Evolutionary conservation across 2,888 invertebrate species (phyloP).

Genomic region (Synanthedon myopaeformis): DNA sequence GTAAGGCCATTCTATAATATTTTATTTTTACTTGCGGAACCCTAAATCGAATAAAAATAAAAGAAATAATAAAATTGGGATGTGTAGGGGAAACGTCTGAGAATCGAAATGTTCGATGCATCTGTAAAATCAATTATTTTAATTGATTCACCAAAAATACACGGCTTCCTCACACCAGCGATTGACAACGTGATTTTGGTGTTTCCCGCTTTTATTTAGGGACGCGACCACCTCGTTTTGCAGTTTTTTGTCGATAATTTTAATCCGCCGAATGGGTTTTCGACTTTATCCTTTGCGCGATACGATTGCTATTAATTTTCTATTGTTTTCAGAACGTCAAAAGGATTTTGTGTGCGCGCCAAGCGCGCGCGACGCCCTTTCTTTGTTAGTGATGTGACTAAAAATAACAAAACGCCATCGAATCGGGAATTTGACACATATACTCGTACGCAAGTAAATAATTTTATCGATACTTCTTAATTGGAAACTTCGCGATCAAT

Average conservation of each 20-base stretch:
- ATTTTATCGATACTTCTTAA: no score
- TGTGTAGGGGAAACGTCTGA: slow-evolving; percentile 5
- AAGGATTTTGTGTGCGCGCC: slow-evolving; percentile 4
- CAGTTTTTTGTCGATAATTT: background rate
- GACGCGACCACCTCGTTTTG: background rate
- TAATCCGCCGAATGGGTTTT: slow-evolving; percentile 10
- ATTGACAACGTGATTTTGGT: slow-evolving; percentile 50
- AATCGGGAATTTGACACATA: background rate
- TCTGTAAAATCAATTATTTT: slow-evolving; percentile 64
- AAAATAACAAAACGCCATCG: slow-evolving; percentile 42
- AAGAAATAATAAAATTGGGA: slow-evolving; percentile 7
- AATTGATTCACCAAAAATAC: slow-evolving; percentile 63
- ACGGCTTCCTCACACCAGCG: slow-evolving; percentile 44
- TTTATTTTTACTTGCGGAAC: no score
- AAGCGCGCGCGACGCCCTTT: slow-evolving; percentile 21
- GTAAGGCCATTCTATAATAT: no score
- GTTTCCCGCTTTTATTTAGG: slow-evolving; percentile 39
- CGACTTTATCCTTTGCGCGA: slow-evolving; percentile 1
- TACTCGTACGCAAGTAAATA: no score
- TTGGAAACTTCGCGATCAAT: no score
- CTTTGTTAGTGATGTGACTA: slow-evolving; percentile 45
- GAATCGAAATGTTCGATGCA: slow-evolving; percentile 19
- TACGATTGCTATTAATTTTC: slow-evolving; percentile 4
- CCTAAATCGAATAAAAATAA: slow-evolving; percentile 3
- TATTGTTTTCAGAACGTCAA: background rate